These are phyloP conservation scores for Melipona bicolor DNA, from an alignment of 2,888 invertebrate genomes.

Conservation along the genomic window DNA sequence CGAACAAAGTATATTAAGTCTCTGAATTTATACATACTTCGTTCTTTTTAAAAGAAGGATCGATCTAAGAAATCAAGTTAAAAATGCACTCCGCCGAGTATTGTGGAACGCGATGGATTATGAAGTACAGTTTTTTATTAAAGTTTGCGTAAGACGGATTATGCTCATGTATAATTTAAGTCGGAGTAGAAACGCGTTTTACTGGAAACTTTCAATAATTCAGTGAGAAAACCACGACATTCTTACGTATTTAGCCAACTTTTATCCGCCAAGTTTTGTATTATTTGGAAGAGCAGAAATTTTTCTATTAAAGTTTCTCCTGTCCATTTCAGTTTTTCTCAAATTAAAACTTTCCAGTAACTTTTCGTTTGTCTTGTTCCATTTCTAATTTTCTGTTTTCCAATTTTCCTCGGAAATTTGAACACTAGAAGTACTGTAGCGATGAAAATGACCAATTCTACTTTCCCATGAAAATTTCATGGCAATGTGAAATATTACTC, in stretches of 20 bases:
- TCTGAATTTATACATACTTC: not conserved
- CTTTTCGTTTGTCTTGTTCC: not conserved
- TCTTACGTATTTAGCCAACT: not conserved
- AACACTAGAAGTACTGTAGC: too few relatives aligned
- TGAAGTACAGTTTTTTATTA: not conserved
- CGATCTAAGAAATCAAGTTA: not conserved
- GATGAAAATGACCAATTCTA: too few relatives aligned
- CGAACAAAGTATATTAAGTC: not conserved
- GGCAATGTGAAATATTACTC: too few relatives aligned
- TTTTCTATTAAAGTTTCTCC: not conserved
- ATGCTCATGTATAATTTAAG: not conserved
- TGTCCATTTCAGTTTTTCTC: not conserved
- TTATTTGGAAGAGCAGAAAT: not conserved
- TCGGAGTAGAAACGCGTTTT: not conserved
- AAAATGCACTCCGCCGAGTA: not conserved
- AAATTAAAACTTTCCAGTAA: not conserved
- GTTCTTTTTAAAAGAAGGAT: not conserved
- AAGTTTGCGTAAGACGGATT: not conserved
- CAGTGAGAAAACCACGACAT: not conserved
- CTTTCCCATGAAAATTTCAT: too few relatives aligned
- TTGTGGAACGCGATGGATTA: not conserved
- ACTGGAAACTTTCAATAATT: not conserved
- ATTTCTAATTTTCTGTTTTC: not conserved
- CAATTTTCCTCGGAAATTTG: too few relatives aligned
- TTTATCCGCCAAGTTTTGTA: too few relatives aligned